phyloP scores from a whole-genome alignment of 2,113 vertebrate genomes.

The Lonchura striata region DNA sequence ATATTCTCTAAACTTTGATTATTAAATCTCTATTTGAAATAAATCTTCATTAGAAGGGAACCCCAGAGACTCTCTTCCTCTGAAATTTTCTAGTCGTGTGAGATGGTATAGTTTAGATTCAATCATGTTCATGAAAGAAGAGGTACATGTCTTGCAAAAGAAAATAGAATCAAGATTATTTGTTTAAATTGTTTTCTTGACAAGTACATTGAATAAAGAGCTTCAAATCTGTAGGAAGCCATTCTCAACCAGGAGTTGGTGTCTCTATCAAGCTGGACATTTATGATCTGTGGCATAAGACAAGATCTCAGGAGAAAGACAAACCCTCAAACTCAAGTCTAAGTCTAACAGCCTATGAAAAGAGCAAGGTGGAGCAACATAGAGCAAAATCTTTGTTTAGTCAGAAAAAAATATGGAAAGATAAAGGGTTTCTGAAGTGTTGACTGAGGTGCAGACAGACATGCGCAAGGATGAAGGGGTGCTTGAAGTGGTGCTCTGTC shows the following conservation, averaged over 20 bases:
- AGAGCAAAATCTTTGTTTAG: neutral
- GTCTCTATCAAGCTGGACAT: neutral
- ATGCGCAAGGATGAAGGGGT: neutral
- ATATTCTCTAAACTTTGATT: slow-evolving; percentile 1
- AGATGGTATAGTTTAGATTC: neutral
- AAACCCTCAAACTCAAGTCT: neutral
- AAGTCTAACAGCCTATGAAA: neutral
- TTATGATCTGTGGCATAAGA: neutral
- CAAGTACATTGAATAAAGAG: neutral
- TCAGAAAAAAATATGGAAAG: neutral
- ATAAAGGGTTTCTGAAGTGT: neutral
- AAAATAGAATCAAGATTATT: neutral
- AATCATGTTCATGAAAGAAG: neutral
- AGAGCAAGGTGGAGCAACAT: neutral
- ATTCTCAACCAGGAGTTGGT: neutral
- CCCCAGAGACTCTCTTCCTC: neutral
- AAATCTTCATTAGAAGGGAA: neutral
- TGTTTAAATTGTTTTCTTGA: neutral
- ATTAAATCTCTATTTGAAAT: neutral
- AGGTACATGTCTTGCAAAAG: neutral
- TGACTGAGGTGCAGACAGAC: neutral
- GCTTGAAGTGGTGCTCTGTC: neutral
- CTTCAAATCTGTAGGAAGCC: neutral
- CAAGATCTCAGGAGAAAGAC: neutral
- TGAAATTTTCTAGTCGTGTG: neutral